Conservation (phyloP, 2,113 vertebrate genomes). For the Illadopsis cleaveri region DNA sequence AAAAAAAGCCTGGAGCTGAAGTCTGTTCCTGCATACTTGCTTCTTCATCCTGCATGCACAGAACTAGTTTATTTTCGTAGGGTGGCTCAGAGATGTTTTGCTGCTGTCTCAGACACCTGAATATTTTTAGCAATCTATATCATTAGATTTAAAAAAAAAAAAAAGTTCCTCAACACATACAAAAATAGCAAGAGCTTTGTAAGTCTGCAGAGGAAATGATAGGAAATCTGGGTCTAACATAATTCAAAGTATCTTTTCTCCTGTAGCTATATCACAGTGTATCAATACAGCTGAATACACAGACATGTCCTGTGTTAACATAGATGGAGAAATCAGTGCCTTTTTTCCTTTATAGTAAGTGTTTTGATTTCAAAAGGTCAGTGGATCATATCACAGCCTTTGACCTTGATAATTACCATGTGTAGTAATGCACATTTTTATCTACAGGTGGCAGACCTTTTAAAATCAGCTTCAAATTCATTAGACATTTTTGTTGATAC, state of each 20-base stretch:
- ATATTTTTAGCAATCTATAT: slow-evolving; percentile 48
- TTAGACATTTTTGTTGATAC: slow-evolving; percentile 45
- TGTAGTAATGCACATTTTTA: slow-evolving; percentile 66
- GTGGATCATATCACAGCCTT: slow-evolving; percentile 31
- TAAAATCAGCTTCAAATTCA: slow-evolving; percentile 65
- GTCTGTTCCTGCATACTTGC: not conserved
- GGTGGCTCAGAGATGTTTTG: slow-evolving; percentile 24
- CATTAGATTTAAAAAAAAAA: slow-evolving; percentile 21
- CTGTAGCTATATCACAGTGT: not conserved
- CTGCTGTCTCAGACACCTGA: slow-evolving; percentile 42
- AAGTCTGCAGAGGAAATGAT: not conserved
- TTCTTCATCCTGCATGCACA: not conserved
- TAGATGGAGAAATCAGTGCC: not conserved
- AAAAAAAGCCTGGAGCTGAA: slow-evolving; percentile 23
- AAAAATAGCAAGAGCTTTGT: not conserved
- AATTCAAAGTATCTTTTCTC: not conserved
- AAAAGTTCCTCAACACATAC: not conserved
- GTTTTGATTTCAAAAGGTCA: slow-evolving; percentile 70
- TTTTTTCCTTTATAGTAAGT: not conserved
- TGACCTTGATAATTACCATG: slow-evolving; percentile 62
- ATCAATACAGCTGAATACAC: not conserved
- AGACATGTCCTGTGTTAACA: not conserved
- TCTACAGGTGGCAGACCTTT: slow-evolving; percentile 75
- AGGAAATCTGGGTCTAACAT: not conserved
- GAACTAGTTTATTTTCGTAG: slow-evolving; percentile 14